Conservation (phyloP, 2,113 vertebrate genomes). For the Nibea coibor region DNA sequence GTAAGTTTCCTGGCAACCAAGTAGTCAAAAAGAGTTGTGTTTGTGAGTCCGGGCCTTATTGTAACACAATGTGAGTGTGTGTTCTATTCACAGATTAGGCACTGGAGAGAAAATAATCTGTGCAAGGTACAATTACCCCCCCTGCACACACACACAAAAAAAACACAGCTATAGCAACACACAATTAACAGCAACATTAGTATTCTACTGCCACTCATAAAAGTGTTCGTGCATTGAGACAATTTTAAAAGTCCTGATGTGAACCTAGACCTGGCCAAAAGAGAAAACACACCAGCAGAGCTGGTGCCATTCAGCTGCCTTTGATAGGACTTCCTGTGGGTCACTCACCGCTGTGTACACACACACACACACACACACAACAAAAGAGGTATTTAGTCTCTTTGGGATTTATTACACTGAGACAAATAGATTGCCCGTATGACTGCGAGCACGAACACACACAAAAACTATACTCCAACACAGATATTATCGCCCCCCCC, state of each 20-base stretch:
- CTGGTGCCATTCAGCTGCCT: constrained; percentile 56
- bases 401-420: constrained; percentile 30
- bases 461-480: constrained; percentile 18
- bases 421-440: constrained; percentile 28
- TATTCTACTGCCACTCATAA: constrained; percentile 49
- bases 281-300: constrained; percentile 22
- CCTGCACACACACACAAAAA: constrained; percentile 5
- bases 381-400: constrained; percentile 15
- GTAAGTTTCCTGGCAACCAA: constrained; percentile 84
- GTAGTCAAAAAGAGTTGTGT: constrained; percentile 73
- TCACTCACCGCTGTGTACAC: constrained; percentile 9
- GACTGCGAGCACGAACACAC: constrained; percentile 22
- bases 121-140: constrained; percentile 49
- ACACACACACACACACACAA: constrained; percentile 1
- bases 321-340: constrained; percentile 27
- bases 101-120: constrained; percentile 66
- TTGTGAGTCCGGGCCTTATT: constrained; percentile 62
- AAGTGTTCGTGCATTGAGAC: constrained; percentile 26
- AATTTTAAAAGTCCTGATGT: constrained; percentile 18
- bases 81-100: constrained; percentile 75
- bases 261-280: constrained; percentile 21
- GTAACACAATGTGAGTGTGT: constrained; percentile 47
- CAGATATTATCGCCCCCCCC: constrained; percentile 23
- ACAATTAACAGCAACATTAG: constrained; percentile 28
- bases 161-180: constrained; percentile 25